Evolutionary conservation across 2,888 invertebrate species (phyloP), one percentile per base, ranked within the genome.

Genomic region (Pandemis heparana): DNA sequence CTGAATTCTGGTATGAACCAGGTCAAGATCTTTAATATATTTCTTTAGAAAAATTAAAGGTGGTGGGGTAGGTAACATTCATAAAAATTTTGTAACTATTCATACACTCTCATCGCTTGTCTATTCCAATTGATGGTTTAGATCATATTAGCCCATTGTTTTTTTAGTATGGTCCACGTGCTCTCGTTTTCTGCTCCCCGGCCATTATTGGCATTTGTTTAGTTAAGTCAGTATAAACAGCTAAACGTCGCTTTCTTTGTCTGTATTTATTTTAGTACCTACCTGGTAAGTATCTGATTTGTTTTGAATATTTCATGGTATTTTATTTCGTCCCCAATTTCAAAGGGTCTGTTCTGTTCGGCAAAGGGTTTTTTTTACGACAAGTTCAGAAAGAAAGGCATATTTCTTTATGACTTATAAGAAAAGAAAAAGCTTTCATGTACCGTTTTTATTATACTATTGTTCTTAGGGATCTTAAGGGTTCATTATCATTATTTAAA

Each of bases 1-100:
- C 92, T 92, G 92, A 92, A 70, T 91, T 92, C 91, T 88, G 87
- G 87, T 84, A 83, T 84, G 88, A 92, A 88, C 85, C 87, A 88
- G 93, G 93, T 92, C 93, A 93, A 93, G 93, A 92, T 91, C 92
- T 91, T 92, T 83, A 84, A 87, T 84, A 86, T 89, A 90, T 88
- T 89, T 89, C 82, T 85, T 83, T 87, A 88, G 88, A 82, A 87
- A 90, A 88, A 85, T 86, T 83, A 88, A 87, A 86, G 81, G 81
- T 79, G 85, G 80, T 83, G 81, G 53, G 18, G 18, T 18, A 51
- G 6, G 81, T 82, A 82, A 81, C 77, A 78, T 70, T 70, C 46
- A 12, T 53, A 53, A 16, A 53, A 18, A 75, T 78, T 80, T 23
- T 23, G 23, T 32, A 32, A 77, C 71, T 79, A 81, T 79, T 77